Evolutionary conservation across 2,888 invertebrate genomes (phyloP).

Genomic region (Andrena haemorrhoa): DNA sequence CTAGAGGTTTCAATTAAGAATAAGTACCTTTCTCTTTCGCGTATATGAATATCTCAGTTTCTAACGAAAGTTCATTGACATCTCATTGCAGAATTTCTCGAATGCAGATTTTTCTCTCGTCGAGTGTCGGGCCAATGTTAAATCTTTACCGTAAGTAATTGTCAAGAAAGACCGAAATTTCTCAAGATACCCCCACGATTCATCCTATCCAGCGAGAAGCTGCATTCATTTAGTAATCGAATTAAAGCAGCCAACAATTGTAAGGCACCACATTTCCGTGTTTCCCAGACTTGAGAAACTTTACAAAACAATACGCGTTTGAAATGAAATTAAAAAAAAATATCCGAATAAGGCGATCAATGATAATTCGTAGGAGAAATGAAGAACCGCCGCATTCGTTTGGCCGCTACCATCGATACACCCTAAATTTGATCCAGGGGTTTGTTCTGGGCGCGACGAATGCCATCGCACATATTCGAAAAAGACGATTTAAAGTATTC

Average conservation of each 20-base stretch:
- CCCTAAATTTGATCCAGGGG: slow-evolving; percentile 21
- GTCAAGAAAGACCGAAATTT: slow-evolving; percentile 38
- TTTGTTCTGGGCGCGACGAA: not conserved
- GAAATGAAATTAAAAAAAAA: slow-evolving; percentile 28
- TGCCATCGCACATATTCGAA: not conserved
- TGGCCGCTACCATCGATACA: not conserved
- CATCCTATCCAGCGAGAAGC: slow-evolving; percentile 18
- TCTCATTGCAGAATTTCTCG: slow-evolving; percentile 38
- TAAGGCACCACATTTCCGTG: slow-evolving; percentile 64
- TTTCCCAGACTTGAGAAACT: slow-evolving; percentile 41
- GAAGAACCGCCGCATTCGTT: not conserved
- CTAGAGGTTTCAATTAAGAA: slow-evolving; percentile 36
- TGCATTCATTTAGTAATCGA: slow-evolving; percentile 6
- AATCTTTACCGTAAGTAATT: slow-evolving; percentile 35
- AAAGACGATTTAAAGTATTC: not conserved
- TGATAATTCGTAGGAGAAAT: slow-evolving; percentile 8
- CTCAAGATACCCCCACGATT: slow-evolving; percentile 11
- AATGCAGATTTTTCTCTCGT: slow-evolving; percentile 18
- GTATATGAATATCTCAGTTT: slow-evolving; percentile 35
- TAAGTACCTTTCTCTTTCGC: slow-evolving; percentile 54
- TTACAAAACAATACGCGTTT: not conserved
- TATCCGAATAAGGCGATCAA: not conserved
- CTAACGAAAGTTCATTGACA: slow-evolving; percentile 50
- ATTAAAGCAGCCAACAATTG: slow-evolving; percentile 33
- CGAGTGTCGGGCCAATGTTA: slow-evolving; percentile 13